These are phyloP conservation scores for Anhinga rufa DNA, from an alignment of 2,113 vertebrate species.

Conservation along the genomic window DNA sequence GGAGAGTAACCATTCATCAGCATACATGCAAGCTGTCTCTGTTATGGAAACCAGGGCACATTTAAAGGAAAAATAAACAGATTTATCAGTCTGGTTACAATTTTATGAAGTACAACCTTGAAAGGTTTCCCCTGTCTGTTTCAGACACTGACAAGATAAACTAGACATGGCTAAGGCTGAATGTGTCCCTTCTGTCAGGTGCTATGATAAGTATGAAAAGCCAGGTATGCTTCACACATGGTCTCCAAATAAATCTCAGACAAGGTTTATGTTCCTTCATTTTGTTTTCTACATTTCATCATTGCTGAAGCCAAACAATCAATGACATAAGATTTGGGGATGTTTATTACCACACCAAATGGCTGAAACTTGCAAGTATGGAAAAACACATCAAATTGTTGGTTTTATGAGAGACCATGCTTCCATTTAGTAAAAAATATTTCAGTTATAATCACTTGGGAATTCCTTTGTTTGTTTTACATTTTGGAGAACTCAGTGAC, in stretches of 20 bases:
- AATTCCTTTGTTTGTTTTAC: not conserved
- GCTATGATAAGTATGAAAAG: constrained; percentile 21
- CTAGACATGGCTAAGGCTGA: not conserved
- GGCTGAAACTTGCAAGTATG: not conserved
- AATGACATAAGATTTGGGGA: not conserved
- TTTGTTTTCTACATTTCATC: constrained; percentile 40
- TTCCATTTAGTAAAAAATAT: not conserved
- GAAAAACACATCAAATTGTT: not conserved
- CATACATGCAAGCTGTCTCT: constrained; percentile 25
- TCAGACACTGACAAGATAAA: constrained; percentile 60
- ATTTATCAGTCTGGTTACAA: constrained; percentile 66
- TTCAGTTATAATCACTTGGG: not conserved
- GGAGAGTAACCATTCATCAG: constrained; percentile 25
- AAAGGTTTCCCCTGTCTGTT: constrained; percentile 62
- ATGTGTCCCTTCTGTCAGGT: constrained; percentile 38
- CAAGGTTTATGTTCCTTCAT: not conserved
- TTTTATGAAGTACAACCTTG: constrained; percentile 56
- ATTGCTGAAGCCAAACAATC: constrained; percentile 2
- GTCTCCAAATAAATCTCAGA: constrained; percentile 17
- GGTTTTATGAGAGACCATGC: not conserved
- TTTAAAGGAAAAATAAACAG: constrained; percentile 61
- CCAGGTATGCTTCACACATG: constrained; percentile 1
- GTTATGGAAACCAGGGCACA: constrained; percentile 56
- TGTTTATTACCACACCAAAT: constrained; percentile 29
- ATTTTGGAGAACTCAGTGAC: not conserved